Conservation (phyloP, 2,797 vertebrate genomes). For the Macropus fuliginosus region DNA sequence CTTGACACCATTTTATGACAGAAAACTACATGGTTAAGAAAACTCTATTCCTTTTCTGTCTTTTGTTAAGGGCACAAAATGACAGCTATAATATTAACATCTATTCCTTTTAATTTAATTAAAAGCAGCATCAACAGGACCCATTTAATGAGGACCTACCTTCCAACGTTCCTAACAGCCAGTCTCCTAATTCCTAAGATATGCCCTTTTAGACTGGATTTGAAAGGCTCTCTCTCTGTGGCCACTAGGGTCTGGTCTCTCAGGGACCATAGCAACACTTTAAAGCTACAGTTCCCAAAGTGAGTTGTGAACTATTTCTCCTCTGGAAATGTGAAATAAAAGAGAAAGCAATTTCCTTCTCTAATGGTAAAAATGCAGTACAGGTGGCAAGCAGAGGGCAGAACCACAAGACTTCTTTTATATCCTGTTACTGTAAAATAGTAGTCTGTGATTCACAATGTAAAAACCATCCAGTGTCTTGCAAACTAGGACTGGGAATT, state of each 20-base stretch:
- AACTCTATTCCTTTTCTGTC: background rate
- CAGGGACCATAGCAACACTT: background rate
- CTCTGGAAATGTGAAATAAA: background rate
- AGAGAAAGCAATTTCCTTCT: background rate
- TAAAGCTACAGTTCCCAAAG: background rate
- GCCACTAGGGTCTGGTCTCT: background rate
- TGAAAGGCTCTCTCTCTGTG: background rate
- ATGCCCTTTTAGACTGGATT: background rate
- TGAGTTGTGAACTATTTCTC: background rate
- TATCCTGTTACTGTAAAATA: background rate
- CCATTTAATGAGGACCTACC: background rate
- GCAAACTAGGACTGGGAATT: background rate
- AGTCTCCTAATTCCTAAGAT: conserved; percentile 34
- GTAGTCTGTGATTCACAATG: background rate
- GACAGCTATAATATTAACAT: background rate
- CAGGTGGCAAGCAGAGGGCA: background rate
- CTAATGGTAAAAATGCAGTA: conserved; percentile 11
- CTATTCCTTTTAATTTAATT: background rate
- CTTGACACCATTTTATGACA: background rate
- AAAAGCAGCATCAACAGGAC: background rate
- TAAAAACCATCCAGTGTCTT: background rate
- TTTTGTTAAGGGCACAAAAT: background rate
- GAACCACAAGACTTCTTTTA: background rate
- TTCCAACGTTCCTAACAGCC: background rate
- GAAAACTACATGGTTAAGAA: background rate